Evolutionary conservation across 2,113 vertebrate genomes (phyloP).

Genomic region (Vidua chalybeata): DNA sequence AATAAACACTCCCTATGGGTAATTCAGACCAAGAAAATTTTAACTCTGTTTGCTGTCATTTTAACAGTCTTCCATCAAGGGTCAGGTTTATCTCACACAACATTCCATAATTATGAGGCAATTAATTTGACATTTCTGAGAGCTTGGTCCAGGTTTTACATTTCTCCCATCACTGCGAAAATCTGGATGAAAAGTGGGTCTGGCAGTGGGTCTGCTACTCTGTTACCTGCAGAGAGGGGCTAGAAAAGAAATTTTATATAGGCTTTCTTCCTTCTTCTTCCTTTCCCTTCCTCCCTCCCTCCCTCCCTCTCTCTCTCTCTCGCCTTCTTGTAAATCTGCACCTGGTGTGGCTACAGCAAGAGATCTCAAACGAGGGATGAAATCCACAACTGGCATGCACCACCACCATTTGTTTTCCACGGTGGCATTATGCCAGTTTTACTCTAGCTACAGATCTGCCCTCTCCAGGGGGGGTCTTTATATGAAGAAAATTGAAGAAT

Average conservation of each 20-base stretch:
- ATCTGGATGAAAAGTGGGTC: not conserved
- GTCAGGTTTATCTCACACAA: not conserved
- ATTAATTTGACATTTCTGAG: not conserved
- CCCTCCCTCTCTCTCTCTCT: not conserved
- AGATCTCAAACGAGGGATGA: not conserved
- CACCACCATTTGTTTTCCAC: not conserved
- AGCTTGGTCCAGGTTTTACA: not conserved
- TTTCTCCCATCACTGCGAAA: not conserved
- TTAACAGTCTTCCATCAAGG: not conserved
- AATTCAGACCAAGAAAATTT: not conserved
- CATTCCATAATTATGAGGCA: not conserved
- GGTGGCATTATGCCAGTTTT: not conserved
- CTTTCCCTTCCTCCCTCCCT: not conserved
- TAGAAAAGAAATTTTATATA: not conserved
- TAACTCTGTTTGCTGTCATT: not conserved
- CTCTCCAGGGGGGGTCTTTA: constrained; percentile 5
- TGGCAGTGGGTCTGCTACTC: not conserved
- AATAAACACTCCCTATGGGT: not conserved
- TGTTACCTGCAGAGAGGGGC: not conserved
- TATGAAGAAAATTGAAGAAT: constrained; percentile 46
- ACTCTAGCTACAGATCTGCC: not conserved
- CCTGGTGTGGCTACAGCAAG: not conserved
- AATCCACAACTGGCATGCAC: not conserved
- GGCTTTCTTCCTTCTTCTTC: not conserved
- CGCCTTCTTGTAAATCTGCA: not conserved